phyloP scores from a whole-genome alignment of 2,888 invertebrate genomes.

The Lepidonotus clava region DNA sequence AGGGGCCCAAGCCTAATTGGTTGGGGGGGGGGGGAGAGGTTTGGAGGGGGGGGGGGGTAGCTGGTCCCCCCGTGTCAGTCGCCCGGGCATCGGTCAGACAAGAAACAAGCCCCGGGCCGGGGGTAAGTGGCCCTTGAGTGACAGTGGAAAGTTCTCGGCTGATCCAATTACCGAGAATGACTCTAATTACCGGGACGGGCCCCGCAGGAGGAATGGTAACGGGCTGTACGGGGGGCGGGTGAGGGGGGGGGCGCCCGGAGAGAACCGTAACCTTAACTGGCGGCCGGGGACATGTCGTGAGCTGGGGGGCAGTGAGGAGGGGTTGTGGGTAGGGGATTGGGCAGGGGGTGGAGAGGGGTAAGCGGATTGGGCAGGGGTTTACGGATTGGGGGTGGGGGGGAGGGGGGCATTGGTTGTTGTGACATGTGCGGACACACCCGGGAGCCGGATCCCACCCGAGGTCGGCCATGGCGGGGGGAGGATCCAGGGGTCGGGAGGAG shows the following conservation, averaged over 20 bases:
- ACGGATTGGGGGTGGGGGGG: not conserved
- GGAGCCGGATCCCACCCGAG: too few species aligned
- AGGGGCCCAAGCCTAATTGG: conserved; percentile 20
- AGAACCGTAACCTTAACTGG: not conserved
- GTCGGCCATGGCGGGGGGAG: not conserved
- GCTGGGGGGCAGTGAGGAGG: not conserved
- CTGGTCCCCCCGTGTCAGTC: too few species aligned
- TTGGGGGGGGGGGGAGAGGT: not conserved
- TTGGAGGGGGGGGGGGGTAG: not conserved
- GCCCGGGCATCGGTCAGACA: conserved; percentile 18
- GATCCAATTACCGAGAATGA: conserved; percentile 49
- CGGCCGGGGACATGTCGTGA: too few species aligned
- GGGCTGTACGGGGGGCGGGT: not conserved
- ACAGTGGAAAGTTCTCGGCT: conserved; percentile 51
- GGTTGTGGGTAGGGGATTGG: not conserved
- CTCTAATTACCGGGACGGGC: conserved; percentile 42
- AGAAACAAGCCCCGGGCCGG: not conserved
- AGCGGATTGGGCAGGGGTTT: not conserved
- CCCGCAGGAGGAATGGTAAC: too few species aligned
- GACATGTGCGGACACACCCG: not conserved
- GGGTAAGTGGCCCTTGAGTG: conserved; percentile 49
- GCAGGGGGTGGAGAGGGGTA: not conserved
- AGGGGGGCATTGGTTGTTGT: not conserved
- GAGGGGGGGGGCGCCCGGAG: not conserved
- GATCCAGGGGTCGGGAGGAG: not conserved